phyloP scores from a whole-genome alignment of 2,113 vertebrate species.

The Siniperca knerii region DNA sequence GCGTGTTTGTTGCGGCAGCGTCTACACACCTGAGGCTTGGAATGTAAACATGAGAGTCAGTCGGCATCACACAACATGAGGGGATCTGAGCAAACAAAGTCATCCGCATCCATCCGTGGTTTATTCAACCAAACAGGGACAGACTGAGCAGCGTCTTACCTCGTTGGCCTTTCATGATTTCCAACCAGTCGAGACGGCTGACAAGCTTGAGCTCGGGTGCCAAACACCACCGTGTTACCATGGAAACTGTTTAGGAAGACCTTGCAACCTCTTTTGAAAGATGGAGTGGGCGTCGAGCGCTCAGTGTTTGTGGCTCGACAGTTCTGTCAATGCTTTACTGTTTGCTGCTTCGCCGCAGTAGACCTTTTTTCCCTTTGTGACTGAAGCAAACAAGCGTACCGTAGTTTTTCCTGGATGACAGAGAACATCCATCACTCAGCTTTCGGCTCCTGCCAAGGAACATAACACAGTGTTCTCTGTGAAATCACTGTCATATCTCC shows the following conservation, averaged over 20 bases:
- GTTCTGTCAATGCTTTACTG: slow-evolving; percentile 45
- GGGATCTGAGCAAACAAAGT: slow-evolving; percentile 35
- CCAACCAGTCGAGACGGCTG: slow-evolving; percentile 42
- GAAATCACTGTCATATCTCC: background rate
- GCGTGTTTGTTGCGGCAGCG: background rate
- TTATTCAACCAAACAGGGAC: slow-evolving; percentile 34
- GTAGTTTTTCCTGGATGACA: slow-evolving; percentile 22
- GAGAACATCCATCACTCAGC: slow-evolving; percentile 26
- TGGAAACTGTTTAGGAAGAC: slow-evolving; percentile 78
- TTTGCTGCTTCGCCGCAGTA: slow-evolving; percentile 36
- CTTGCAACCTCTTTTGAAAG: slow-evolving; percentile 66
- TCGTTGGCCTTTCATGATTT: slow-evolving; percentile 47
- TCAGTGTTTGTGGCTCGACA: slow-evolving; percentile 36
- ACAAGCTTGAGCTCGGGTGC: slow-evolving; percentile 34
- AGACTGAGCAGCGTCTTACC: slow-evolving; percentile 56
- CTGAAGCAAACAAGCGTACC: slow-evolving; percentile 4
- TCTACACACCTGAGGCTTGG: slow-evolving; percentile 8
- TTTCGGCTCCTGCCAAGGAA: background rate
- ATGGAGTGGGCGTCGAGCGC: slow-evolving; percentile 65
- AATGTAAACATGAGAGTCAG: slow-evolving; percentile 22
- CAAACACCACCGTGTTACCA: slow-evolving; percentile 62
- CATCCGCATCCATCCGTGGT: slow-evolving; percentile 6
- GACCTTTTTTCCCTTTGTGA: slow-evolving; percentile 4
- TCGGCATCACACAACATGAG: background rate
- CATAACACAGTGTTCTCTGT: background rate